Evolutionary conservation across 2,888 invertebrate species (phyloP), one percentile per base, ranked within the genome.

Genomic region (Cosmia pyralina): DNA sequence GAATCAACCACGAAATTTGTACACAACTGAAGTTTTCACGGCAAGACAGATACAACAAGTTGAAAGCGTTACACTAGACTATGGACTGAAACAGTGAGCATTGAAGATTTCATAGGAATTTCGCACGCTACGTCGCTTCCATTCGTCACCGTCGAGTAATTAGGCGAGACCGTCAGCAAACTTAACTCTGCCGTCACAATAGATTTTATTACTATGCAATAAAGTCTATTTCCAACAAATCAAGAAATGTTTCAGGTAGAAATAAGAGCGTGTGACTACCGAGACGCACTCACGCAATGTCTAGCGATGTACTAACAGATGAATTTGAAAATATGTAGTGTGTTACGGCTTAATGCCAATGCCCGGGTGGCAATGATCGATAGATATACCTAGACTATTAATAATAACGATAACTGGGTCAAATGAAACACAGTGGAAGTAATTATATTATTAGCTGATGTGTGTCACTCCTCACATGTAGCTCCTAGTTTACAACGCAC

Each of bases 121-220:
- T 94, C 92, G 90, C 94, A 93, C 92, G 91, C 88, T 93, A 93
- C 92, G 91, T 90, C 87, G 89, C 88, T 89, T 90, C 89, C 88
- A 93, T 94, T 92, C 93, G 93, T 94, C 93, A 92, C 91, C 90
- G 93, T 92, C 90, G 87, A 90, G 88, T 92, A 93, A 93, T 95
- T 94, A 94, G 91, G 84, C 89, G 87, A 88, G 79, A 87, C 85
- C 55, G 60, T n/a, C 88, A 83, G 79, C 85, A 80, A 83, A 87
- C 41, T 73, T 79, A 88, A 81, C 38, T 59, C n/a, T 81, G 22
- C 82, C 15, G 53, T 81, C 77, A 81, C 70, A 83, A 81, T 79
- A 82, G 53, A 87, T 87, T 76, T 82, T 88, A 85, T 79, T 69
- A 19, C 79, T 0, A 68, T 8, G 7, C 10, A 22, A 10, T 60